Evolutionary conservation across 2,113 vertebrate species (phyloP).

Genomic region (Chaetodon trifascialis): DNA sequence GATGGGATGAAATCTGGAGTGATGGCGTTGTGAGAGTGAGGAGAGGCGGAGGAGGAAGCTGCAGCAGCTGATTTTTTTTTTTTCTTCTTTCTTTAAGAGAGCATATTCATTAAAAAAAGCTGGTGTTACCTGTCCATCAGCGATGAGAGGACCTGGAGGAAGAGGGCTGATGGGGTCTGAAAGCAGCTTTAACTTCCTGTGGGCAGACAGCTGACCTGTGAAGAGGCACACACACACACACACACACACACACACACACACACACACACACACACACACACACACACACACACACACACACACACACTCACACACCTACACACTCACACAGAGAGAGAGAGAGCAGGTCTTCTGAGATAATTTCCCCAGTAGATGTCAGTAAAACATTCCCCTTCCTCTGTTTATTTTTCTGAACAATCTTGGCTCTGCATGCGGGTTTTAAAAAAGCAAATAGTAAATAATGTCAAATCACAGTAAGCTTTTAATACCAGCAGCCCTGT

Average conservation of each 20-base stretch:
- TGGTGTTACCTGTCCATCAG: slow-evolving; percentile 27
- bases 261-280: neutral
- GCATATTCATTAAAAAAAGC: slow-evolving; percentile 40
- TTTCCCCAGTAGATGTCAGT: slow-evolving; percentile 82
- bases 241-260: neutral
- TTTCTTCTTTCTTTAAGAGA: neutral
- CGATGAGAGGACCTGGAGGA: slow-evolving; percentile 5
- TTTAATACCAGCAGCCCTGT: slow-evolving; percentile 22
- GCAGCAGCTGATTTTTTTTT: neutral
- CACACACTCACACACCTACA: neutral
- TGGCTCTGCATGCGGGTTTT: neutral
- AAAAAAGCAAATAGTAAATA: slow-evolving; percentile 26
- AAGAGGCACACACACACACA: neutral
- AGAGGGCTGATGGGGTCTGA: slow-evolving; percentile 1
- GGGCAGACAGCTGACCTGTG: slow-evolving; percentile 15
- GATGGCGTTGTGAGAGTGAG: slow-evolving; percentile 31
- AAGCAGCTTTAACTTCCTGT: slow-evolving; percentile 18
- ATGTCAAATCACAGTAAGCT: slow-evolving; percentile 35
- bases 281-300: neutral
- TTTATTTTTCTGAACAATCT: slow-evolving; percentile 31
- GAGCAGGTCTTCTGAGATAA: slow-evolving; percentile 22
- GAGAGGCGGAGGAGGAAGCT: neutral
- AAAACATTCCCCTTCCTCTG: slow-evolving; percentile 67
- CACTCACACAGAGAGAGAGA: neutral
- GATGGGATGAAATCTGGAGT: slow-evolving; percentile 40